Percentiles rank a stretch among this genome's conserved stretches.
These are phyloP conservation scores for Diplodus puntazzo DNA, from an alignment of 2,797 vertebrate species.

Conservation along the genomic window DNA sequence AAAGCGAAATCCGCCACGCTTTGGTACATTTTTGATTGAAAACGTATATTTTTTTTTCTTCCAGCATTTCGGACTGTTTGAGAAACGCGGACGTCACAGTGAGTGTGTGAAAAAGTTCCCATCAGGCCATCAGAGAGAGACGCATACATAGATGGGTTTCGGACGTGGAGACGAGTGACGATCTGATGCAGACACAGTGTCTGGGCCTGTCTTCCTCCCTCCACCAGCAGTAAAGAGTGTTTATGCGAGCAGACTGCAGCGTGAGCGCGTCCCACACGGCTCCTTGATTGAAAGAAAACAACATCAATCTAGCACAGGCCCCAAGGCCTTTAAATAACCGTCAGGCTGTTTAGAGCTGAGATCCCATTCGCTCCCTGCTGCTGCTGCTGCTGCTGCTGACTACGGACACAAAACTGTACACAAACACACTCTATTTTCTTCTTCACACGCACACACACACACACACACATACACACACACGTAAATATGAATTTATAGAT, in stretches of 20 bases:
- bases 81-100: background rate
- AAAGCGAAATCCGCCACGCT: background rate
- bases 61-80: background rate
- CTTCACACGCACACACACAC: background rate
- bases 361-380: slow-evolving; percentile 42
- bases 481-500: slow-evolving; percentile 12
- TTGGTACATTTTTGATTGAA: slow-evolving; percentile 4
- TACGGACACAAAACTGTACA: slow-evolving; percentile 25
- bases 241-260: slow-evolving; percentile 68
- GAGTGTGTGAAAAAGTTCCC: slow-evolving; percentile 24
- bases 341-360: slow-evolving; percentile 64
- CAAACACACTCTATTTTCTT: slow-evolving; percentile 17
- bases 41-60: background rate
- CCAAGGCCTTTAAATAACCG: slow-evolving; percentile 79
- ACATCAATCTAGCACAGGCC: slow-evolving; percentile 80
- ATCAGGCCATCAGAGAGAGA: slow-evolving; percentile 8
- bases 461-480: background rate
- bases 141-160: background rate
- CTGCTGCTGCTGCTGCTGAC: slow-evolving; percentile 35
- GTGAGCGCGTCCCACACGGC: slow-evolving; percentile 73
- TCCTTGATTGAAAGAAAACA: slow-evolving; percentile 85
- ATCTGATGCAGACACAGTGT: slow-evolving; percentile 54
- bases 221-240: slow-evolving; percentile 61
- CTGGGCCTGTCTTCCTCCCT: slow-evolving; percentile 57
- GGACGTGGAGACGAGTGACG: slow-evolving; percentile 16